Evolutionary conservation across 2,888 invertebrate genomes (phyloP), one percentile per base, ranked within the genome.

Genomic region (Drosophila demipolita): DNA sequence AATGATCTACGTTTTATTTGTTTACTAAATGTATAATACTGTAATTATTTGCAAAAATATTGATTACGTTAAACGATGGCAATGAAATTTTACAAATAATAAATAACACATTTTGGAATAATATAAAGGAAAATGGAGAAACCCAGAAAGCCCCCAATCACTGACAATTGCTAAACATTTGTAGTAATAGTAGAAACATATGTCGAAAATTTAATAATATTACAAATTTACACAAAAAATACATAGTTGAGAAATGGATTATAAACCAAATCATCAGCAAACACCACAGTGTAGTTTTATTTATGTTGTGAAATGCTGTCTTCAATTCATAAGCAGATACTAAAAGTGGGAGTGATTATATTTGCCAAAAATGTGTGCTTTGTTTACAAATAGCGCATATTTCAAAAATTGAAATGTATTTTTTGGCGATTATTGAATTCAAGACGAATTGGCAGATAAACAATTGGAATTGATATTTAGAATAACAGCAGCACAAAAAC

Each of bases 361-460:
- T 36, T 36, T 38, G n/a, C 32, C 20, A 36, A 52, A 50, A 40
- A 60, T 26, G 15, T 36, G n/a, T 26, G 36, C 36, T 29, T 5
- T 52, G 61, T 61, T 61, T 61, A 61, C 61, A 35, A 23, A 29
- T 5, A 11, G 20, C 3, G 15, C 15, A 50, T 32, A 38, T 50
- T 50, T 61, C 17, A 3, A 23, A 60, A 32, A 36, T 20, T 17
- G n/a, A 12, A 59, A 38, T 29, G 40, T 20, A 50, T 36, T 38
- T 17, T 61, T 52, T 61, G 12, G 40, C 40, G 33, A 23, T 45
- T 45, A 23, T 45, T 20, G 32, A 61, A 52, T 23, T 52, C 7
- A 29, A 52, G 38, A 61, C 15, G 38, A 40, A 61, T 52, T 61
- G 38, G 12, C 62, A 54, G 8, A 45, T 42, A 33, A 54, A 63